These are phyloP conservation scores for Cataglyphis livida DNA, from an alignment of 2,888 invertebrate species.

Conservation along the genomic window DNA sequence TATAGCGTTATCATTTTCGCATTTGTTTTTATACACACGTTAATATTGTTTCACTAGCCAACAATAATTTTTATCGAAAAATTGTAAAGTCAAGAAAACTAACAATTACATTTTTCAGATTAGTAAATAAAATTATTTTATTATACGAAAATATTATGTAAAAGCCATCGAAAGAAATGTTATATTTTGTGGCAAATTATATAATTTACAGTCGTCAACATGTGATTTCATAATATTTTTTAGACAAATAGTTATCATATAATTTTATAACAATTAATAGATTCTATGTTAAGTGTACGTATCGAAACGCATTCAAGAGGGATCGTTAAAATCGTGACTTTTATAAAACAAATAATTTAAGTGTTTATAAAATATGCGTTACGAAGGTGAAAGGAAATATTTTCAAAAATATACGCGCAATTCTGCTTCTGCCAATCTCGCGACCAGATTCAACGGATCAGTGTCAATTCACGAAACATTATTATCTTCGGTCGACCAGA, in stretches of 20 bases:
- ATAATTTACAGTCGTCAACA: not conserved
- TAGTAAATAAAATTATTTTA: not conserved
- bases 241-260: not conserved
- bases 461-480: constrained; percentile 60
- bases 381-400: not conserved
- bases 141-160: not conserved
- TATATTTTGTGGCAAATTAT: not conserved
- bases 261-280: not conserved
- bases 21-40: not conserved
- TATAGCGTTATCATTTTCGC: not conserved
- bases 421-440: constrained; percentile 36
- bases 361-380: not conserved
- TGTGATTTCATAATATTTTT: not conserved
- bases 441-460: constrained; percentile 54
- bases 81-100: not conserved
- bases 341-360: constrained; percentile 11
- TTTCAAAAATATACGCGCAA: constrained; percentile 6
- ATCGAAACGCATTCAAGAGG: not conserved
- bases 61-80: not conserved
- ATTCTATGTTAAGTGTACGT: not conserved
- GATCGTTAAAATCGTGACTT: not conserved
- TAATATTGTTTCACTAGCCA: not conserved
- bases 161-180: not conserved
- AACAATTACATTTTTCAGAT: not conserved
- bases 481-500: constrained; percentile 72